phyloP scores from a whole-genome alignment of 2,113 vertebrate species.

The Leptodactylus fuscus region DNA sequence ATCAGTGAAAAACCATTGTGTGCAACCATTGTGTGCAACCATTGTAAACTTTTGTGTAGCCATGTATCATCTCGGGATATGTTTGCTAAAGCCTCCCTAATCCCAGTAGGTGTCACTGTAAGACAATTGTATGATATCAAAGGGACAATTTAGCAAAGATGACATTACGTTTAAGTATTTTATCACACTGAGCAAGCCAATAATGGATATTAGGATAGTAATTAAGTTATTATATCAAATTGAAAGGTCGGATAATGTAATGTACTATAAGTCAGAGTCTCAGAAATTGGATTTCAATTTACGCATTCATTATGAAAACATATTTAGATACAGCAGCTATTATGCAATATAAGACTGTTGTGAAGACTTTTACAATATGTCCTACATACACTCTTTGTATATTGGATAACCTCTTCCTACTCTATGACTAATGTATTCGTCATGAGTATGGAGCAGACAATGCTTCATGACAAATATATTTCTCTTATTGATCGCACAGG shows the following conservation, averaged over 20 bases:
- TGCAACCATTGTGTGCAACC: neutral
- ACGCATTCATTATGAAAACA: neutral
- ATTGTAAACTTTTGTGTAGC: neutral
- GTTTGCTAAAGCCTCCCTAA: slow-evolving; percentile 11
- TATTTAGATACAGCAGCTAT: neutral
- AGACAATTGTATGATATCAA: slow-evolving; percentile 35
- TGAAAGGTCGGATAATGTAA: slow-evolving; percentile 13
- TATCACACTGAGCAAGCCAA: slow-evolving; percentile 35
- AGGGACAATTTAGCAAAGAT: slow-evolving; percentile 35
- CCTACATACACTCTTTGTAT: too few species aligned
- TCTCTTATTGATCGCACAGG: too few species aligned
- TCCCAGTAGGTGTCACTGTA: slow-evolving; percentile 59
- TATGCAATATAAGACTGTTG: neutral
- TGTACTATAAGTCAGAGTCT: slow-evolving; percentile 1
- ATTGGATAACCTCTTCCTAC: too few species aligned
- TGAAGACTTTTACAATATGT: neutral
- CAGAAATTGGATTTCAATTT: slow-evolving; percentile 26
- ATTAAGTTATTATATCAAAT: slow-evolving; percentile 40
- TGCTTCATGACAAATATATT: too few species aligned
- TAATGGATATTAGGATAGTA: slow-evolving; percentile 32
- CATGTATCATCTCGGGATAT: slow-evolving; percentile 21
- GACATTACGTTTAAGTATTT: slow-evolving; percentile 16
- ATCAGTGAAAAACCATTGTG: neutral
- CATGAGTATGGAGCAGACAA: too few species aligned
- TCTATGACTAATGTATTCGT: too few species aligned